Evolutionary conservation across 2,797 vertebrate genomes (phyloP), one percentile per base, ranked within the genome.

Genomic region (Falco biarmicus): DNA sequence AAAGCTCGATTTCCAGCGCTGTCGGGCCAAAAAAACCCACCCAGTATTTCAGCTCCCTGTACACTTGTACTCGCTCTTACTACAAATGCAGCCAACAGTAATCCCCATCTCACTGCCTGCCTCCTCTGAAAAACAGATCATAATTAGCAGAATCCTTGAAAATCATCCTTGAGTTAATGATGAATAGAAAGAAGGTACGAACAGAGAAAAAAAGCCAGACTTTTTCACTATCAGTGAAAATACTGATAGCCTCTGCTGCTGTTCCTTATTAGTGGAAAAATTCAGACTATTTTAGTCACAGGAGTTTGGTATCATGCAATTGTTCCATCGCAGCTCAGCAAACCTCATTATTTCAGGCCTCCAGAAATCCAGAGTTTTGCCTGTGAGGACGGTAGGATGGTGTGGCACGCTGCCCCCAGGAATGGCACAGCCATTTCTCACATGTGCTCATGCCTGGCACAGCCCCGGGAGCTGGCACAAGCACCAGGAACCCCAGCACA

Each of bases 111-210:
- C 5, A 17, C 41, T 88, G 51, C 29, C 37, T 84, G 77, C 26
- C 75, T 83, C 47, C 41, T 53, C 45, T 34, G 51, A 88, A 80
- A 92, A 88, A 48, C 2, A 17, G 31, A 91, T 32, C 37, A 48
- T 64, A 85, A 94, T 77, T 93, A 89, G 54, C 12, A 95, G n/a
- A 94, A 86, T 51, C 43, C 66, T 51, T 47, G 32, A 28, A 89
- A 95, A 54, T 89, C 76, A 90, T 63, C 73, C 69, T 39, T 64
- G 45, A 82, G 39, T 53, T 76, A 79, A 85, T 6, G 47, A 83
- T 37, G 37, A 70, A 50, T 15, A 68, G 57, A 89, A 87, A 43
- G 34, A 54, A 87, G 70, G 64, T 31, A 90, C 0, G 12, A 94
- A 77, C 12, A 48, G 45, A 70, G 54, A 86, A 32, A 87, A 90